Base-by-base conservation (phyloP, 2,888 invertebrate genomes). In the Leptopilina drosophilae region DNA sequence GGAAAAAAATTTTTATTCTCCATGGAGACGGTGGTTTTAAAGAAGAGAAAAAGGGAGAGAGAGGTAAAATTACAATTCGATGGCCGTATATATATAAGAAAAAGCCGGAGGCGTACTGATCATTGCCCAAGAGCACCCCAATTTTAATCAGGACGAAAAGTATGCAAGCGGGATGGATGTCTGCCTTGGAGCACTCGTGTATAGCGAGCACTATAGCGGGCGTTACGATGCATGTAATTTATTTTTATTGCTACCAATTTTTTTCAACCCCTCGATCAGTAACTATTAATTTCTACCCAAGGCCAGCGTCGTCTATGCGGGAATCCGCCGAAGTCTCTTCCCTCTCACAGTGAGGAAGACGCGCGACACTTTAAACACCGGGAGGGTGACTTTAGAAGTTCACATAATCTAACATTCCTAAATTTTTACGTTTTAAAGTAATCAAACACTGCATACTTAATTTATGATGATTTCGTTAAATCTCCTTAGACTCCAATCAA, bases 181-280 rank as follows among this genome's bases (percentile, higher is more conserved):
- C 89, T 89, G 85, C 81, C 81, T 84, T 80, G 82, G 80, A 84
- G 83, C 89, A 82, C 88, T 87, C 85, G 49, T 49, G 49, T 49
- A 49, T 49, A 49, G 11, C 86, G 85, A 84, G 85, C 84, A 88
- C 89, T 89, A 88, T 89, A 88, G 49, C 49, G 88, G 88, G 88
- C 89, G 90, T 90, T 91, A 91, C 91, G 91, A 90, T 91, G 91
- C 91, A 91, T 91, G 91, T 91, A 91, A 91, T 91, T 91, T 91
- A 91, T 91, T 91, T 91, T 91, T 91, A 91, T 91, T 91, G 91
- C 91, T 89, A 85, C 90, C 90, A 90, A 91, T 91, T 91, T 91
- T 90, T 90, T 91, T 89, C 90, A 86, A 88, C 90, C 91, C 89
- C 91, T 90, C 91, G 90, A 90, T 90, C 89, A 87, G 87, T 87